Base-by-base conservation (phyloP, 2,888 invertebrate species). In the Tetanocera ferruginea region DNA sequence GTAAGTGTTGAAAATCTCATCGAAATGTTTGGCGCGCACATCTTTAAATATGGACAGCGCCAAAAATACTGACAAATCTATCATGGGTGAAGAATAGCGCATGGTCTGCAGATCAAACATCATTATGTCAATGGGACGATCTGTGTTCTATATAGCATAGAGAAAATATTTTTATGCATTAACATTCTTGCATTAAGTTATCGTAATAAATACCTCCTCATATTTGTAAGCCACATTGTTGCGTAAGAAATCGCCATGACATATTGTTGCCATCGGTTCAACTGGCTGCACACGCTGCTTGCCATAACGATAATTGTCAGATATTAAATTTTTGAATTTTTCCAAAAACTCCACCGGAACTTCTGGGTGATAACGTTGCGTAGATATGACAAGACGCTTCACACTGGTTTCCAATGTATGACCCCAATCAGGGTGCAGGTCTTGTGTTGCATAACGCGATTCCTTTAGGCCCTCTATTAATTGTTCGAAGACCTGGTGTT, bases 71-170 rank as follows among this genome's bases (percentile, higher is more conserved):
- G 82, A 51, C 0, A 90, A 81, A 80, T 90, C 90, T 0, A 89
- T 70, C 90, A 89, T 90, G 49, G 90, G 90, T 17, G 90, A 89
- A 8, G 85, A 84, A 55, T 87, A 80, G 0, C 88, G 85, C 60
- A 89, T 78, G 0, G 89, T 90, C 82, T 90, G 90, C 64, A 89
- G 87, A 83, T 90, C 90, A 74, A 90, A 90, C 88, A 90, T 88
- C 84, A 89, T 87, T 0, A 86, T 82, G 2, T 85, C 87, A 3
- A 78, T 66, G 0, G 90, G 89, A 11, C 74, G 55, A 5, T 79
- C 81, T 8, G 79, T 31, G 34, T 80, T 76, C 84, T 85, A 64
- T 23, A 37, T 0, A 52, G 28, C 4, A 28, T 3, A 51, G 17
- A 74, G 14, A 25, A 60, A n/a, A 37, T 2, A 28, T 66, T 49